These are phyloP conservation scores for Leiothrix lutea DNA, from an alignment of 2,113 vertebrate genomes.

Conservation along the genomic window DNA sequence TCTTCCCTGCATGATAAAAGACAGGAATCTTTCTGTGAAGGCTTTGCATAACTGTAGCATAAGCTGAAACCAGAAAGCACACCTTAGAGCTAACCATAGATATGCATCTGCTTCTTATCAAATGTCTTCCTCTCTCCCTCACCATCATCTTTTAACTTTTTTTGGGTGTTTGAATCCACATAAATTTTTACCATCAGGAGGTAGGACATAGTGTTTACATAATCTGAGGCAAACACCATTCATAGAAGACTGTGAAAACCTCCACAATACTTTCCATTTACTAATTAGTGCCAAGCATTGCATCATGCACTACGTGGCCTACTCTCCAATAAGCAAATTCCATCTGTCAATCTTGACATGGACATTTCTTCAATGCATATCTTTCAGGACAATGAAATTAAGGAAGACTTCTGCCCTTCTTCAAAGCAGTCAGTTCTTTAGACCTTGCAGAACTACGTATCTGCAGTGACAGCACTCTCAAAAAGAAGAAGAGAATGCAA, in stretches of 20 bases:
- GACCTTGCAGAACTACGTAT: not conserved
- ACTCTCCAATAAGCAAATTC: not conserved
- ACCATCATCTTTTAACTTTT: not conserved
- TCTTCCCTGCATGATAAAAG: not conserved
- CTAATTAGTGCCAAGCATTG: not conserved
- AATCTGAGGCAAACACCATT: not conserved
- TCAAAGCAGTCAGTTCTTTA: not conserved
- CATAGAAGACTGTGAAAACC: not conserved
- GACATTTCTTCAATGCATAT: not conserved
- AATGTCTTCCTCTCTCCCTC: not conserved
- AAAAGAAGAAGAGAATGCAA: not conserved
- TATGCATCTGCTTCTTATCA: constrained; percentile 23
- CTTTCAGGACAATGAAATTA: not conserved
- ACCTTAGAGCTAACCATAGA: not conserved
- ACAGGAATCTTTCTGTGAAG: not conserved
- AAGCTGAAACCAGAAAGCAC: constrained; percentile 17
- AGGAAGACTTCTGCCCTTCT: not conserved
- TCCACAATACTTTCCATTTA: not conserved
- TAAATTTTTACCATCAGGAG: constrained; percentile 5
- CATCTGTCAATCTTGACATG: fast-evolving
- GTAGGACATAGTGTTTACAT: not conserved
- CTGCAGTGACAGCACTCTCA: not conserved
- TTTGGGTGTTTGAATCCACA: not conserved
- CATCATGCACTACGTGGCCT: fast-evolving
- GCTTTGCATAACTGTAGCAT: not conserved